Evolutionary conservation across 1,140 invertebrate species (phyloP), one percentile per base, ranked within the genome.

Genomic region (Aplysia californica): DNA sequence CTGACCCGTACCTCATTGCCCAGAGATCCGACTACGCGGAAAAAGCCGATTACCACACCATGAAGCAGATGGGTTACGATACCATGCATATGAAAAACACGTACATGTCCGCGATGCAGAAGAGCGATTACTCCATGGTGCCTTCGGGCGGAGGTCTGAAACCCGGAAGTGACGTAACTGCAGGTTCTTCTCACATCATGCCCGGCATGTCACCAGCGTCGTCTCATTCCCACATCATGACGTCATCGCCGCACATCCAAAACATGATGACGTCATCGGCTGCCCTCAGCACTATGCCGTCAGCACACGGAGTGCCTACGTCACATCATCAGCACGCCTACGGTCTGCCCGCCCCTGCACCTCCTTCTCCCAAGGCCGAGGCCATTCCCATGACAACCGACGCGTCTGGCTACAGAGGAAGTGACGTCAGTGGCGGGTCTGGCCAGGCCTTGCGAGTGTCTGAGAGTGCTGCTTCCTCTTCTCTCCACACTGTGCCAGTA

Each of bases 331-430:
- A n/a, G 35, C 72, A 79, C 50, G 67, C 33, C 41, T 75, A 71
- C 50, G 67, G 76, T 38, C 66, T 82, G 68, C 70, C 83, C 6
- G 66, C 79, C 6, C 79, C 80, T 20, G n/a, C n/a, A n/a, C n/a
- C n/a, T n/a, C 82, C 83, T 29, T 81, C 83, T 38, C 83, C 83
- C 29, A 83, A 81, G 70, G 80, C 81, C 66, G 81, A 80, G 38
- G 80, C 80, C 1, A 80, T 83, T 3, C 77, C 79, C 65, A 78
- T 83, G 61, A 80, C n/a, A n/a, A n/a, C n/a, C n/a, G n/a, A n/a
- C n/a, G n/a, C n/a, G n/a, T n/a, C n/a, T n/a, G n/a, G n/a, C n/a
- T n/a, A n/a, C n/a, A n/a, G n/a, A n/a, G n/a, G n/a, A n/a, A n/a
- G n/a, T n/a, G n/a, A n/a, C n/a, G n/a, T n/a, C n/a, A n/a, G 80